These are phyloP conservation scores for Aleiodes testaceus DNA, from an alignment of 2,888 invertebrate species.

Conservation along the genomic window DNA sequence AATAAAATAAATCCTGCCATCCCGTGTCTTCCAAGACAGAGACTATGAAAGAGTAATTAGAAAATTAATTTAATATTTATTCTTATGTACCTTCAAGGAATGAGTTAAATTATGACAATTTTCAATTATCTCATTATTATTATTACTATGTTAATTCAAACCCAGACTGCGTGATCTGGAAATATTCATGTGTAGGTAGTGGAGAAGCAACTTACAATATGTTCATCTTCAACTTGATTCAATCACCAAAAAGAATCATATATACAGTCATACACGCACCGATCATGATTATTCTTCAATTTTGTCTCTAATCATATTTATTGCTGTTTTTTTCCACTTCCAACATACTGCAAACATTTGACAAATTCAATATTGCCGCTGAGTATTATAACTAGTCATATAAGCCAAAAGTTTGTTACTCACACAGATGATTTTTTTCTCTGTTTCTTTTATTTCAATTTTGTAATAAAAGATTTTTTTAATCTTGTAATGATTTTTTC, in stretches of 20 bases:
- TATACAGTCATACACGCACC: background rate
- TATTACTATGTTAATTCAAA: background rate
- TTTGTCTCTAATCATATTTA: background rate
- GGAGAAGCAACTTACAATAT: conserved; percentile 21
- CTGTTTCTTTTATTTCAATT: conserved; percentile 66
- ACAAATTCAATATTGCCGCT: conserved; percentile 70
- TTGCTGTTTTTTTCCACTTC: conserved; percentile 42
- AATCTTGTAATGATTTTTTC: conserved; percentile 42
- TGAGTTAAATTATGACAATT: conserved; percentile 57
- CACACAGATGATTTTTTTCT: conserved; percentile 64
- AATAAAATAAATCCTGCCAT: conserved; percentile 66
- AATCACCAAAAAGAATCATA: background rate
- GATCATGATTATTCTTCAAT: background rate
- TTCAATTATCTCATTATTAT: conserved; percentile 3
- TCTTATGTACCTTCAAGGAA: conserved; percentile 55
- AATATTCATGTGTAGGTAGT: conserved; percentile 23
- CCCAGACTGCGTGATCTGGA: conserved; percentile 40
- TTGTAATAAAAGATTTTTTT: conserved; percentile 63
- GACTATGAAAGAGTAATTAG: conserved; percentile 61
- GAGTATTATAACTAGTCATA: conserved; percentile 71
- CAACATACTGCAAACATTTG: conserved; percentile 60
- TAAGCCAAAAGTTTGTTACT: conserved; percentile 71
- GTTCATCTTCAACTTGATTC: background rate
- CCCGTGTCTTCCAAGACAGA: conserved; percentile 69
- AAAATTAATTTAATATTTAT: conserved; percentile 62